phyloP scores from a whole-genome alignment of 2,888 invertebrate genomes.

The Ametastegia equiseti region DNA sequence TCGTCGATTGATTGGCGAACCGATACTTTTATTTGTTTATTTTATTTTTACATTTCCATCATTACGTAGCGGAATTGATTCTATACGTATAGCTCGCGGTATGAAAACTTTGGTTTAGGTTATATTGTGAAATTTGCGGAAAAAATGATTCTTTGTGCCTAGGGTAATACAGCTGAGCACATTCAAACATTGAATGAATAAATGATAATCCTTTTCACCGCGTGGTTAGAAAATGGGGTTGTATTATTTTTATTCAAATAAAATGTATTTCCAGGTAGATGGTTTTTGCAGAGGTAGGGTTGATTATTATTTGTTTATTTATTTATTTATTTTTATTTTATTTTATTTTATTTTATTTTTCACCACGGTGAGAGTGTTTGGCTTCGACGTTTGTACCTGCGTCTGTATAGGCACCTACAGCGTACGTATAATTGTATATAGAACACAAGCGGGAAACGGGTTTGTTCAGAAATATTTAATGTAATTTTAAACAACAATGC shows the following conservation, averaged over 20 bases:
- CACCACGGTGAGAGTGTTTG: too few relatives aligned
- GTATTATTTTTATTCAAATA: not conserved
- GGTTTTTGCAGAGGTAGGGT: too few relatives aligned
- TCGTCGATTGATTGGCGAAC: not conserved
- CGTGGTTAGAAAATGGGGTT: not conserved
- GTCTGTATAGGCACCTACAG: not conserved
- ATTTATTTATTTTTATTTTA: too few relatives aligned
- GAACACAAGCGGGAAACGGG: not conserved
- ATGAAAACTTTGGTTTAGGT: too few relatives aligned
- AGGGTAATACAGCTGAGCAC: too few relatives aligned
- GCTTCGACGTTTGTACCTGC: not conserved
- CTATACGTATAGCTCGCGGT: not conserved
- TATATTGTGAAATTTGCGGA: not conserved
- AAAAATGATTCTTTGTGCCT: not conserved
- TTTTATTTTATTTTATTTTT: too few relatives aligned
- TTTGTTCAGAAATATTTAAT: conserved; percentile 41
- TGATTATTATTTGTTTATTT: too few relatives aligned
- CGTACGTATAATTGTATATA: not conserved
- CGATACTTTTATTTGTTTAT: not conserved
- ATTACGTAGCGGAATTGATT: not conserved
- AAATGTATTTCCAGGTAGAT: not conserved
- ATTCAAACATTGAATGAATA: not conserved
- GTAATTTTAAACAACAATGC: conserved; percentile 39
- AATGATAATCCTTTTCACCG: conserved; percentile 12
- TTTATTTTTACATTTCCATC: not conserved